phyloP scores from a whole-genome alignment of 2,113 vertebrate genomes.

The Sorex araneus region DNA sequence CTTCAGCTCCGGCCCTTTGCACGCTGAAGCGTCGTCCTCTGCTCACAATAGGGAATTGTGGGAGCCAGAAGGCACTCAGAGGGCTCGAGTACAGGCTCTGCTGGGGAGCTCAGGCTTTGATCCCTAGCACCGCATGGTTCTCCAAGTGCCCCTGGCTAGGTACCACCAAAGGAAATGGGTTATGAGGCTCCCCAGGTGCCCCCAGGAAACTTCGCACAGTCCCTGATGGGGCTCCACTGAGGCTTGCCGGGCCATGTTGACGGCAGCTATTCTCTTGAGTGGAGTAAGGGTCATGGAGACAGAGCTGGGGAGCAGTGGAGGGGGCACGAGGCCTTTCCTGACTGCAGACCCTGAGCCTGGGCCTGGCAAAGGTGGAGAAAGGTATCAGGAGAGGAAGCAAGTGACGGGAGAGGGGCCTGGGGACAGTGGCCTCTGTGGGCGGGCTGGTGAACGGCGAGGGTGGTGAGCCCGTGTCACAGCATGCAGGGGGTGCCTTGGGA shows the following conservation, averaged over 20 bases:
- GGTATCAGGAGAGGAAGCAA: neutral
- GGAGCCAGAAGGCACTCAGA: too few species aligned
- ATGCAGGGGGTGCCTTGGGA: neutral
- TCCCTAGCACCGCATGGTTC: too few species aligned
- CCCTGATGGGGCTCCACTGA: too few species aligned
- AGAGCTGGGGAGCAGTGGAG: neutral
- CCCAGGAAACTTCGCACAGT: rapidly evolving
- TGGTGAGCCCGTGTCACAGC: neutral
- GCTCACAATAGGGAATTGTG: neutral
- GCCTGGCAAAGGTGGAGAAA: neutral
- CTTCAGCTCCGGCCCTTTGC: neutral
- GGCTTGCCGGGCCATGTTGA: rapidly evolving
- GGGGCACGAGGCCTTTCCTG: neutral
- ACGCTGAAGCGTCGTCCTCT: neutral
- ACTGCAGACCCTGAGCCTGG: neutral
- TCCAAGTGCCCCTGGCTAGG: too few species aligned
- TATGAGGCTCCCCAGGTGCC: neutral
- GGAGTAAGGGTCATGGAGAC: too few species aligned
- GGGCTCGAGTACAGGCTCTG: too few species aligned
- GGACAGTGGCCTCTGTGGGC: rapidly evolving
- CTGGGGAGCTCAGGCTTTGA: too few species aligned
- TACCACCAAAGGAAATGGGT: too few species aligned
- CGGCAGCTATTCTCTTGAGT: neutral
- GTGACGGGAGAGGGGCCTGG: neutral
- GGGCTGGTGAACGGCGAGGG: neutral